Conservation (phyloP, 2,888 invertebrate species). For the Patella ulyssiponensis region DNA sequence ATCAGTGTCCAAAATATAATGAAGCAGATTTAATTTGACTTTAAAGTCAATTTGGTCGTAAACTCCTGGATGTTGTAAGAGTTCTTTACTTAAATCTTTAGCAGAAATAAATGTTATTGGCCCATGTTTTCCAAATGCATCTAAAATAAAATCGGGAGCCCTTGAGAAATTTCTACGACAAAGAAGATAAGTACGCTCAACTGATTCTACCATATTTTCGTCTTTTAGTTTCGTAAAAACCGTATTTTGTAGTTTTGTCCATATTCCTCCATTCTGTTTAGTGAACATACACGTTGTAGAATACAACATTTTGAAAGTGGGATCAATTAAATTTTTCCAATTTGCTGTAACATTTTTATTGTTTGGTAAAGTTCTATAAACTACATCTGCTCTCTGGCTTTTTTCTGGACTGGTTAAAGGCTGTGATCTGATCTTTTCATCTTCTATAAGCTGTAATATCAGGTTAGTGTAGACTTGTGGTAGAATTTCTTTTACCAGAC, state of each 20-base stretch:
- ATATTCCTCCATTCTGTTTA: constrained; percentile 3
- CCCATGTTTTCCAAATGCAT: not conserved
- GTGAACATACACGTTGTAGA: not conserved
- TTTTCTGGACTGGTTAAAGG: too few relatives aligned
- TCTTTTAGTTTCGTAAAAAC: not conserved
- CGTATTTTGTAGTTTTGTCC: constrained; percentile 10
- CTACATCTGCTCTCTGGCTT: constrained; percentile 18
- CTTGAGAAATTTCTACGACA: constrained; percentile 9
- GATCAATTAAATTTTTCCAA: constrained; percentile 50
- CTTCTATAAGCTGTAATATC: constrained; percentile 38
- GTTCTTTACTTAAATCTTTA: not conserved
- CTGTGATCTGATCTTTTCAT: constrained; percentile 1
- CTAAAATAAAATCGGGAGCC: not conserved
- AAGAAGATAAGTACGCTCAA: constrained; percentile 4
- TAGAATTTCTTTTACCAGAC: constrained; percentile 55
- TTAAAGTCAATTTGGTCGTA: not conserved
- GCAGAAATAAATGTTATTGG: not conserved
- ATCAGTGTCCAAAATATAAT: constrained; percentile 14
- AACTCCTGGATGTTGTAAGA: not conserved
- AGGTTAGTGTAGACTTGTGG: constrained; percentile 49
- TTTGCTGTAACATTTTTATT: constrained; percentile 24
- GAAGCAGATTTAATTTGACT: constrained; percentile 4
- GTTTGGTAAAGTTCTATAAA: constrained; percentile 37
- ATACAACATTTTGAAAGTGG: constrained; percentile 47
- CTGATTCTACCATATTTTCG: not conserved